phyloP scores from a whole-genome alignment of 1,140 invertebrate species.

The Eriosoma lanigerum region DNA sequence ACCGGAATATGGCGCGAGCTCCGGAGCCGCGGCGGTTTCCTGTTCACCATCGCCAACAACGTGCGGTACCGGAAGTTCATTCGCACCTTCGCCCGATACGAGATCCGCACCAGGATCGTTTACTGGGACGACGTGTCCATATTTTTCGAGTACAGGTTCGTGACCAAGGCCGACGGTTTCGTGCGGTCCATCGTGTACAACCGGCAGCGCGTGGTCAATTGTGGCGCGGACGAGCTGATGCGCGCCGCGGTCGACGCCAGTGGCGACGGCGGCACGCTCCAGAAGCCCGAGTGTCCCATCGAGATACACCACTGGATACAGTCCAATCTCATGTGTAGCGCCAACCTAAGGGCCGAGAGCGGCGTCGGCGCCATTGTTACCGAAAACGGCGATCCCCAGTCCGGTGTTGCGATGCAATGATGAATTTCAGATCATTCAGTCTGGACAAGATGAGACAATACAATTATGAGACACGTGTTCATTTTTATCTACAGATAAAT shows the following conservation, averaged over 20 bases:
- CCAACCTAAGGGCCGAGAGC: conserved; percentile 61
- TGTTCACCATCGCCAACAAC: conserved; percentile 76
- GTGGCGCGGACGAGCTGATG: conserved; percentile 65
- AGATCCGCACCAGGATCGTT: conserved; percentile 69
- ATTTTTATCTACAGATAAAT: too few relatives aligned
- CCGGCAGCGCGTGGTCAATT: conserved; percentile 72
- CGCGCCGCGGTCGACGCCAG: conserved; percentile 58
- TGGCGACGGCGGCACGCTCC: conserved; percentile 53
- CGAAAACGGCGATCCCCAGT: background rate
- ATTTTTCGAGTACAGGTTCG: conserved; percentile 84
- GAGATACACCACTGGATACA: conserved; percentile 69
- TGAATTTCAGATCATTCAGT: too few relatives aligned
- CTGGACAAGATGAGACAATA: too few relatives aligned
- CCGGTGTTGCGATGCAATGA: background rate
- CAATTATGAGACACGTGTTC: too few relatives aligned
- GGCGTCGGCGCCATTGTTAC: background rate
- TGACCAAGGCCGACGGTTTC: conserved; percentile 74
- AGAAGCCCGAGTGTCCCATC: conserved; percentile 64
- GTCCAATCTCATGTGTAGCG: conserved; percentile 70
- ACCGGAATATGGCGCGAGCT: conserved; percentile 73
- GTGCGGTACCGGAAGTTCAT: conserved; percentile 80
- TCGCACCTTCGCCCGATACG: conserved; percentile 72
- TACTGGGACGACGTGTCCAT: conserved; percentile 84
- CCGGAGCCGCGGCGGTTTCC: conserved; percentile 67
- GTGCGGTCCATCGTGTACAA: conserved; percentile 78